A percentile compares a stretch with the other conserved stretches of the same genome.
These are phyloP conservation scores for Datnioides undecimradiatus DNA, from an alignment of 2,113 vertebrate species.

Conservation along the genomic window DNA sequence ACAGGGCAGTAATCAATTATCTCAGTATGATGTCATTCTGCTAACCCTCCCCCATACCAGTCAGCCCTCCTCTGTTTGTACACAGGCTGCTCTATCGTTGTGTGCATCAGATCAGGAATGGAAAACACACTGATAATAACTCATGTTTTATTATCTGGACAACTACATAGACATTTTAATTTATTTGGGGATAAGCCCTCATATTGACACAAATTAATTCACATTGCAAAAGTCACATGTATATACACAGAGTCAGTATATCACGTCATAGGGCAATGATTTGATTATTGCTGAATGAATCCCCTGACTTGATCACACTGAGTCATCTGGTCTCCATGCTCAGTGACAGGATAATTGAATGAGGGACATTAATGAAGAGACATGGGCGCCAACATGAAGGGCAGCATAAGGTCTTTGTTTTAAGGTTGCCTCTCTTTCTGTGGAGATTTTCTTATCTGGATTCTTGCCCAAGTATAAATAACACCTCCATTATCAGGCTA, in stretches of 20 bases:
- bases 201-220: background rate
- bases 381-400: slow-evolving; percentile 57
- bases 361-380: slow-evolving; percentile 69
- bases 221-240: slow-evolving; percentile 13
- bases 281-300: slow-evolving; percentile 71
- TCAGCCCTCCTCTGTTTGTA: slow-evolving; percentile 41
- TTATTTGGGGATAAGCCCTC: background rate
- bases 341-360: slow-evolving; percentile 74
- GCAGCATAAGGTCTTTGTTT: slow-evolving; percentile 43
- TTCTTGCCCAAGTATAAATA: slow-evolving; percentile 19
- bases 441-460: background rate
- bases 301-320: slow-evolving; percentile 62
- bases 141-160: background rate
- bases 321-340: slow-evolving; percentile 76
- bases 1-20: slow-evolving; percentile 77
- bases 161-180: background rate
- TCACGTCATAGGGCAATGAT: slow-evolving; percentile 66
- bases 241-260: slow-evolving; percentile 11
- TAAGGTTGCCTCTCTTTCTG: slow-evolving; percentile 5
- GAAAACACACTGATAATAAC: background rate
- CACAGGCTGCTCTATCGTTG: slow-evolving; percentile 20
- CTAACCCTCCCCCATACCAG: slow-evolving; percentile 70
- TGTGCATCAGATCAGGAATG: slow-evolving; percentile 15
- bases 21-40: slow-evolving; percentile 78
- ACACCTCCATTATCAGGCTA: slow-evolving; percentile 20